Evolutionary conservation across 2,888 invertebrate species (phyloP).

Genomic region (Osmoderma eremita): DNA sequence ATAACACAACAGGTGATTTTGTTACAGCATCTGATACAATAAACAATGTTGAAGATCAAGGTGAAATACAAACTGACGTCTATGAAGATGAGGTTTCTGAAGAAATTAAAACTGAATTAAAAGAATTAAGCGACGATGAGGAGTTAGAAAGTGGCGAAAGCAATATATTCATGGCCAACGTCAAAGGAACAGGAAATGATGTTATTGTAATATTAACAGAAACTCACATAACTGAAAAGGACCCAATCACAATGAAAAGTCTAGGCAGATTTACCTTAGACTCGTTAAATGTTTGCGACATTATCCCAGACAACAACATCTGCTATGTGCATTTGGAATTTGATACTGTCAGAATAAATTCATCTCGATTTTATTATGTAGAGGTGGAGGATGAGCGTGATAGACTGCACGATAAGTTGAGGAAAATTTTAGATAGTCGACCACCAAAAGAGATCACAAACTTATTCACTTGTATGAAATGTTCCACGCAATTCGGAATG

Average conservation of each 20-base stretch:
- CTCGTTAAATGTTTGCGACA: conserved; percentile 66
- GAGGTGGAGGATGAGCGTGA: conserved; percentile 69
- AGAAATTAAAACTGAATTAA: conserved; percentile 16
- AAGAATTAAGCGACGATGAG: conserved; percentile 51
- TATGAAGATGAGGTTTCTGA: conserved; percentile 29
- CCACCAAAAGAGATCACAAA: conserved; percentile 62
- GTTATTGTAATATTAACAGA: conserved; percentile 61
- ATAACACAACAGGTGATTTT: conserved; percentile 25
- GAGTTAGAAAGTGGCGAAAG: conserved; percentile 59
- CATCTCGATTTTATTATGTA: conserved; percentile 45
- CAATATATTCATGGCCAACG: conserved; percentile 58
- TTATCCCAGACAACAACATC: conserved; percentile 52
- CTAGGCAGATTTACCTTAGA: conserved; percentile 65
- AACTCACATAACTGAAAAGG: conserved; percentile 59
- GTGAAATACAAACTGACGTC: conserved; percentile 22
- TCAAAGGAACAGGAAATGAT: conserved; percentile 57
- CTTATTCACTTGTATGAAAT: conserved; percentile 71
- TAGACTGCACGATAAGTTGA: conserved; percentile 54
- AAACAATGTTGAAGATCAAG: conserved; percentile 30
- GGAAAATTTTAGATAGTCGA: conserved; percentile 52
- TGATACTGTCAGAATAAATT: conserved; percentile 69
- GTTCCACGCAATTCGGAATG: conserved; percentile 70
- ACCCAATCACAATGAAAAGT: conserved; percentile 57
- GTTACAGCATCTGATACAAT: conserved; percentile 24
- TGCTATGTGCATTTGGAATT: conserved; percentile 67